Conservation (phyloP, 2,888 invertebrate genomes). For the Galerucella nymphaeae region DNA sequence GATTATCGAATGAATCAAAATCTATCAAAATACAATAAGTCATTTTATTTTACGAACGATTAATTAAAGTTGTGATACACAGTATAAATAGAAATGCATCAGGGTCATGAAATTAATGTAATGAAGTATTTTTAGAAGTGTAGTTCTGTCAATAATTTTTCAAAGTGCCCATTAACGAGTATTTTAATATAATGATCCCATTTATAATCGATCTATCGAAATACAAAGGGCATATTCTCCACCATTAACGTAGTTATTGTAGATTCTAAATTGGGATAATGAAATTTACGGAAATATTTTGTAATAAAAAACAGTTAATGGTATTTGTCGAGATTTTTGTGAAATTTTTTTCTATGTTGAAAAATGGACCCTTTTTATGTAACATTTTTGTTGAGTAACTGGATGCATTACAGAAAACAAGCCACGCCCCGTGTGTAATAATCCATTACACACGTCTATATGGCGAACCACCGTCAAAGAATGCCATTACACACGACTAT, state of each 20-base stretch:
- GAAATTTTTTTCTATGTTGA: too few relatives aligned
- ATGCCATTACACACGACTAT: too few relatives aligned
- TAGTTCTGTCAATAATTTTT: slow-evolving; percentile 5
- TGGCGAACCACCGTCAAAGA: too few relatives aligned
- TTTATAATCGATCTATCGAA: slow-evolving; percentile 20
- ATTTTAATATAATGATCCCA: slow-evolving; percentile 12
- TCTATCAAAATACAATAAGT: neutral
- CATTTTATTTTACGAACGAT: neutral
- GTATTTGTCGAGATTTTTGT: too few relatives aligned
- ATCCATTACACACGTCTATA: too few relatives aligned
- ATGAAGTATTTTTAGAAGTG: slow-evolving; percentile 6
- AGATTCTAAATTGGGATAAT: neutral
- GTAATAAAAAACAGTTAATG: too few relatives aligned
- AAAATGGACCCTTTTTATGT: too few relatives aligned
- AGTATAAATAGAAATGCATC: slow-evolving; percentile 10
- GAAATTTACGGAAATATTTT: neutral
- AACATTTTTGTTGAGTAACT: too few relatives aligned
- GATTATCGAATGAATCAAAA: too few relatives aligned
- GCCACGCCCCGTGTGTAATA: too few relatives aligned
- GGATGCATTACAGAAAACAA: too few relatives aligned
- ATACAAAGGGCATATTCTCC: slow-evolving; percentile 9
- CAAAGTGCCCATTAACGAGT: neutral
- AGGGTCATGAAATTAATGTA: neutral
- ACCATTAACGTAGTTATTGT: neutral
- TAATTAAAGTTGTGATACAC: neutral